phyloP scores from a whole-genome alignment of 2,797 vertebrate genomes.

The Agapornis canus region DNA sequence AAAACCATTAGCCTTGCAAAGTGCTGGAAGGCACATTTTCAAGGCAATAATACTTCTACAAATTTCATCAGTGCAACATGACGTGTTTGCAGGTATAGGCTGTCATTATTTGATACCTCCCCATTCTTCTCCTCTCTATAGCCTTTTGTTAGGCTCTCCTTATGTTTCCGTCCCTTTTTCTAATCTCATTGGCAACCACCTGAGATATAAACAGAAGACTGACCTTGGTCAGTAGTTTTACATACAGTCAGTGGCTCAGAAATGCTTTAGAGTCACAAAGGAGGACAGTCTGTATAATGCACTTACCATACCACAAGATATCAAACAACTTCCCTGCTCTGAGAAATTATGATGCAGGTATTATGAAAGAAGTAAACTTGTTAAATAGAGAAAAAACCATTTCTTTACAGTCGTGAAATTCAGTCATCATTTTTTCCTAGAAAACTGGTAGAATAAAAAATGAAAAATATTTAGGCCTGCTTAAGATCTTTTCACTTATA shows the following conservation, averaged over 20 bases:
- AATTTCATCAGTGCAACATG: not conserved
- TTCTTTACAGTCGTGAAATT: not conserved
- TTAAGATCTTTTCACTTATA: not conserved
- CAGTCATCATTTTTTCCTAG: not conserved
- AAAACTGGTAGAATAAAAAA: not conserved
- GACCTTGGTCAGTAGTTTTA: not conserved
- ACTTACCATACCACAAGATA: not conserved
- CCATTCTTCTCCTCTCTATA: slow-evolving; percentile 7
- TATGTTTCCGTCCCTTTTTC: slow-evolving; percentile 29
- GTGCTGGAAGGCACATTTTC: not conserved
- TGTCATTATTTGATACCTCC: slow-evolving; percentile 18
- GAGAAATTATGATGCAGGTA: not conserved
- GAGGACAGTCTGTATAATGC: not conserved
- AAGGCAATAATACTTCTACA: not conserved
- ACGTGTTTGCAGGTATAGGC: not conserved
- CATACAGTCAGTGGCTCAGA: not conserved
- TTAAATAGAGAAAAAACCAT: not conserved
- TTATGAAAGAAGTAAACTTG: not conserved
- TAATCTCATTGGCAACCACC: not conserved
- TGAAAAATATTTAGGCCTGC: not conserved
- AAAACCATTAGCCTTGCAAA: not conserved
- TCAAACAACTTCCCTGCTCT: not conserved
- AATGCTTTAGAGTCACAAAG: not conserved
- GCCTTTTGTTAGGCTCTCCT: not conserved
- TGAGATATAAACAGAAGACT: not conserved